Base-by-base conservation (phyloP, 2,888 invertebrate species). In the Zelleria hepariella region DNA sequence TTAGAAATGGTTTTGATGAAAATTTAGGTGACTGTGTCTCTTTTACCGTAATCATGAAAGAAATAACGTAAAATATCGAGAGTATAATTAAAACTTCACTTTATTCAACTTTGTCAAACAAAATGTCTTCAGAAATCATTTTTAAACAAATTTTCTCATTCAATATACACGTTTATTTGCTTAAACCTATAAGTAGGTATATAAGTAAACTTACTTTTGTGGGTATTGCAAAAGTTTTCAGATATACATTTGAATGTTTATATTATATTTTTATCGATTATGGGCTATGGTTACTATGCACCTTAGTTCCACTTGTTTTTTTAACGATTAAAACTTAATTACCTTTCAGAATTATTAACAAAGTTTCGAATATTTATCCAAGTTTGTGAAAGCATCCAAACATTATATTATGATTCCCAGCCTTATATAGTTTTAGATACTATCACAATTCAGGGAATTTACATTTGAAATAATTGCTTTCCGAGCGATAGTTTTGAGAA, bases 341-440 rank as follows among this genome's bases (percentile, higher is more conserved):
- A n/a, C n/a, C n/a, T n/a, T n/a, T n/a, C n/a, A n/a, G n/a, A n/a
- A n/a, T n/a, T n/a, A n/a, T n/a, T n/a, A n/a, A n/a, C n/a, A n/a
- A n/a, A n/a, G n/a, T n/a, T n/a, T n/a, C n/a, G n/a, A n/a, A n/a
- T n/a, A n/a, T n/a, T n/a, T n/a, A n/a, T n/a, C n/a, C n/a, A n/a
- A n/a, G n/a, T n/a, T 2, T 58, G 59, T 60, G 65, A 59, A 64
- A 68, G 65, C 66, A 68, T 67, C 67, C 63, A 63, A 64, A 63
- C 60, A 32, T 49, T 60, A 60, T 60, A 49, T 51, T 62, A 62
- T 60, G 64, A 61, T 65, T 58, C 69, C 72, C 72, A 72, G 71
- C 72, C 72, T 71, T 69, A 61, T 63, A 63, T 60, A 57, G 63
- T 63, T 66, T 65, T 63, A 64, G 66, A 69, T 66, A 70, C 65